Evolutionary conservation across 35 echinoderm and acorn worm species (phyloP), one percentile per base, ranked within the genome.

Genomic region (Strongylocentrotus purpuratus): DNA sequence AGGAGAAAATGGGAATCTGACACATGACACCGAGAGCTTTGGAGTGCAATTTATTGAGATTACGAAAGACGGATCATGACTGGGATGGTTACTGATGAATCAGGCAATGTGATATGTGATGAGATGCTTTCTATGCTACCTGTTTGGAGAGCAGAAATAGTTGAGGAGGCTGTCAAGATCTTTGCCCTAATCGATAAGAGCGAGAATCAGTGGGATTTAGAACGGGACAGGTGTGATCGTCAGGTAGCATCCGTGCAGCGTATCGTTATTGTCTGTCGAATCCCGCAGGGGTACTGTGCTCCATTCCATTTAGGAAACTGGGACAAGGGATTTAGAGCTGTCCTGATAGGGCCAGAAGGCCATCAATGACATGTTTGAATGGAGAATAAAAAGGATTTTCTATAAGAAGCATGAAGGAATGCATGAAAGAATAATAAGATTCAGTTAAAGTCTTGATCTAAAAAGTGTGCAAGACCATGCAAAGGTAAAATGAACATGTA

Each of bases 231-330:
- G 65, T 78, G 65, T n/a, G 65, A 22, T 78, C 22, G 4, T 78
- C 65, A 78, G 65, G 18, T 78, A 78, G 65, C 65, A 78, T n/a
- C n/a, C 65, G 65, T 78, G 65, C 65, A 78, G 10, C 50, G 50
- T 55, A 55, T 78, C 65, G 65, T 78, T n/a, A 78, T 78, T 28
- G 65, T 78, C 18, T 78, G 65, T 78, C 28, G 4, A 78, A 78
- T 78, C 65, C 65, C 22, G 65, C 20, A 28, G 65, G 65, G 22
- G 65, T 0, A 78, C 22, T 18, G 65, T 78, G 65, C 28, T 78
- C 65, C 65, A n/a, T 78, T 78, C 65, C 65, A 78, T 78, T 78
- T 78, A 78, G 25, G 65, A 78, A 78, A 78, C 65, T 78, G 65
- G 65, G 22, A 78, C 65, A 78, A 78, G 65, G 65, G 65, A 78